Evolutionary conservation across 2,888 invertebrate genomes (phyloP).

Genomic region (Sarcophaga subvicina): DNA sequence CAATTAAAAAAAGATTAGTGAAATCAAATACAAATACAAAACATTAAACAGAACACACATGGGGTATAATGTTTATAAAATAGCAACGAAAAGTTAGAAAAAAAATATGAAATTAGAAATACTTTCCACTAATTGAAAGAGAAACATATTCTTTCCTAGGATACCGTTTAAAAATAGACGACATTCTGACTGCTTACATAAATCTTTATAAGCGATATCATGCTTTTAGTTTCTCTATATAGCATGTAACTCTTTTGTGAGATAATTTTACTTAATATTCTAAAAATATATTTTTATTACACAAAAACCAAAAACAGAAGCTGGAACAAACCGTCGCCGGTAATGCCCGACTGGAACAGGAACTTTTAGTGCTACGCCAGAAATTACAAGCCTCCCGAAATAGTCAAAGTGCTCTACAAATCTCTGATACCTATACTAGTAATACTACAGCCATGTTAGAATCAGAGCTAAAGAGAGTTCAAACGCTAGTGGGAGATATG

Average conservation of each 20-base stretch:
- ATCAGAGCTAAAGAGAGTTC: slow-evolving; percentile 91
- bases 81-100: too few relatives aligned
- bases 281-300: slow-evolving; percentile 34
- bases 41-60: too few relatives aligned
- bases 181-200: slow-evolving; percentile 66
- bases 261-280: not conserved
- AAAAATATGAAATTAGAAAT: too few relatives aligned
- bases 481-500: slow-evolving; percentile 92
- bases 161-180: slow-evolving; percentile 65
- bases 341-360: slow-evolving; percentile 93
- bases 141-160: too few relatives aligned
- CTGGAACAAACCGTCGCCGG: slow-evolving; percentile 95
- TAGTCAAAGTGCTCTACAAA: slow-evolving; percentile 79
- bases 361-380: slow-evolving; percentile 91
- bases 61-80: too few relatives aligned
- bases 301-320: slow-evolving; percentile 84
- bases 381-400: slow-evolving; percentile 89
- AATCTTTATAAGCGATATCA: slow-evolving; percentile 21
- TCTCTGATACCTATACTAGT: slow-evolving; percentile 82
- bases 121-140: too few relatives aligned
- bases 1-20: too few relatives aligned
- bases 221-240: slow-evolving; percentile 60
- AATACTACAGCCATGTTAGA: slow-evolving; percentile 87
- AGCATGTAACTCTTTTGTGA: slow-evolving; percentile 59
- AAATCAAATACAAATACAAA: too few relatives aligned